A percentile compares a stretch with the other conserved stretches of the same genome.
Conservation (phyloP, 2,797 vertebrate genomes). For the Lateolabrax maculatus region DNA sequence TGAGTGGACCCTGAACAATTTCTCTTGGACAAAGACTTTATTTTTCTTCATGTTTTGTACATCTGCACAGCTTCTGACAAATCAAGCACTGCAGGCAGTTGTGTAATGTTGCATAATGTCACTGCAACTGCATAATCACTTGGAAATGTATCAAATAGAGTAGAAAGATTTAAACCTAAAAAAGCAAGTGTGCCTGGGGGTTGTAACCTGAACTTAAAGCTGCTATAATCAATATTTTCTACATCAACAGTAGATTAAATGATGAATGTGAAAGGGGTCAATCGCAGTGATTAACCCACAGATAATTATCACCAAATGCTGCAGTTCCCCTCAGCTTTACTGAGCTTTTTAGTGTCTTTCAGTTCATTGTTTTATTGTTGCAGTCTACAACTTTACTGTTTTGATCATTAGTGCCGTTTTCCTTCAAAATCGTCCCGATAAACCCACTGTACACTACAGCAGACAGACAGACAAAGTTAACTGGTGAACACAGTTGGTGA, state of each 20-base stretch:
- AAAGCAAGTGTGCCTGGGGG: not conserved
- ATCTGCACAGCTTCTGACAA: not conserved
- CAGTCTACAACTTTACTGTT: no score
- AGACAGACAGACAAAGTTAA: no score
- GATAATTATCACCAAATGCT: no score
- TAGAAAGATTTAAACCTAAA: not conserved
- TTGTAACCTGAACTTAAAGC: not conserved
- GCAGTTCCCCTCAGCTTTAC: not conserved
- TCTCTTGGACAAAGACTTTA: not conserved
- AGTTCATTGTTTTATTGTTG: no score
- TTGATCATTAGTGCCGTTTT: not conserved
- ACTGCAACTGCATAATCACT: not conserved
- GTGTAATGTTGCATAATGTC: conserved; percentile 10
- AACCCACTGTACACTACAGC: not conserved
- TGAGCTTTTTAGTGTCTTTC: not conserved
- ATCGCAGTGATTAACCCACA: no score
- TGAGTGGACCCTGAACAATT: not conserved
- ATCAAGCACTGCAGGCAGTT: not conserved
- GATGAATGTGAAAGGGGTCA: no score
- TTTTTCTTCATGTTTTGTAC: not conserved
- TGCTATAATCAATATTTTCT: not conserved
- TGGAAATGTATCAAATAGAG: not conserved
- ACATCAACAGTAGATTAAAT: no score
- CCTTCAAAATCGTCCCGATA: not conserved
- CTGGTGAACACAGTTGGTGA: not conserved